Evolutionary conservation across 2,888 invertebrate species (phyloP), one percentile per base, ranked within the genome.

Genomic region (Callimorpha dominula): DNA sequence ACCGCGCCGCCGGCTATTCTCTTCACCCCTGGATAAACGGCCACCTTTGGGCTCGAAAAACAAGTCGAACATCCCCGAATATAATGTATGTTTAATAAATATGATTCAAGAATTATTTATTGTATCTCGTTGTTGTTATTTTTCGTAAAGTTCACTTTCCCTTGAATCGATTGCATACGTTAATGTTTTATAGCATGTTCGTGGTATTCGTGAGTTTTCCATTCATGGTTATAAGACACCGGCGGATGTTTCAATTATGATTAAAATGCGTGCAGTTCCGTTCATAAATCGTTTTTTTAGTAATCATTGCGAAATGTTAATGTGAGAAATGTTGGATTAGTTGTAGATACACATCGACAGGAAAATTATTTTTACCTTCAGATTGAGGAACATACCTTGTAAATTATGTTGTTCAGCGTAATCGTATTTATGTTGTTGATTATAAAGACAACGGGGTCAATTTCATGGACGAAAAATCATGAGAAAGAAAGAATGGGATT

Each of bases 221-320:
- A 75, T 78, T 82, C 76, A 75, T 73, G 81, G 66, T 65, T 71
- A 52, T 20, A 65, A 66, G 52, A 73, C 81, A 73, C 62, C 71
- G 72, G 17, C 70, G 76, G 77, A 82, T 76, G 76, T 70, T 69
- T 74, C 57, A 62, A 42, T 42, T 49, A 70, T 40, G 69, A 60
- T 76, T 75, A 81, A 77, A 77, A 79, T 79, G 76, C 75, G 76
- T 79, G 72, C 74, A 72, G 70, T 82, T 83, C 78, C 84, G 81
- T 78, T 83, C 49, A 15, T 74, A 69, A 68, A 78, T 81, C 74
- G 62, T 70, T 75, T 78, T 63, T 72, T 77, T 72, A 71, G n/a
- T 69, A 62, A 69, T 69, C 40, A 17, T 52, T 57, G 42, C 63
- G 49, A 52, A 60, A 60, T 60, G 60, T 42, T 50, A 63, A 17